phyloP scores from a whole-genome alignment of 2,888 invertebrate genomes.

The Tetheella fluctuosa region DNA sequence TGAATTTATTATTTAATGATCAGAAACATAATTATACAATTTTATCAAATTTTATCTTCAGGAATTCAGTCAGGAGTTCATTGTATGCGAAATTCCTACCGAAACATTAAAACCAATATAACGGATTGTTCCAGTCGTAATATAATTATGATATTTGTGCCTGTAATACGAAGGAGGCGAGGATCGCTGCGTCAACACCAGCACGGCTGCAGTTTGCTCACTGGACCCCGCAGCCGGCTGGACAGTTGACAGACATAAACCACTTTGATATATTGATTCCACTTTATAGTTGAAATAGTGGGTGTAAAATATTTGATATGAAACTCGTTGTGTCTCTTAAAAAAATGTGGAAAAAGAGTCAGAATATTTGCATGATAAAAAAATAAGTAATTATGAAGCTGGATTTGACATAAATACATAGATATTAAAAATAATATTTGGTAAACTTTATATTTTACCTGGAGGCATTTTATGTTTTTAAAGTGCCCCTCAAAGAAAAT shows the following conservation, averaged over 20 bases:
- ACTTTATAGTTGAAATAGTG: background rate
- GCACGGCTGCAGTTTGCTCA: background rate
- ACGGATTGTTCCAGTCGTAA: background rate
- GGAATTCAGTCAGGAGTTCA: too few species aligned
- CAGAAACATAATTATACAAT: too few species aligned
- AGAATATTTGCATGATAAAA: background rate
- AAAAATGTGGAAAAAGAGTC: background rate
- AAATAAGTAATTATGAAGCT: too few species aligned
- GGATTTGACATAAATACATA: too few species aligned
- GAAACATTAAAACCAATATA: background rate
- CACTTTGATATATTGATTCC: constrained; percentile 1
- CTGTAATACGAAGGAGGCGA: background rate
- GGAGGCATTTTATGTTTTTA: too few species aligned
- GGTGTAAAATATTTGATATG: background rate
- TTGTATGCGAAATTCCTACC: background rate
- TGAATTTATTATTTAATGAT: too few species aligned
- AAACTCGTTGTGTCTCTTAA: too few species aligned
- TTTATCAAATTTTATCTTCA: too few species aligned
- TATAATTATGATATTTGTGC: background rate
- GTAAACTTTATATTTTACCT: too few species aligned
- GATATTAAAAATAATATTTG: too few species aligned
- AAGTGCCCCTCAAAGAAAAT: too few species aligned
- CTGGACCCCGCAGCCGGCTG: background rate
- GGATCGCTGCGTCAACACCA: background rate
- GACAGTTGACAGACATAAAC: background rate